Evolutionary conservation across 2,113 vertebrate species (phyloP), one percentile per base, ranked within the genome.

Genomic region (Chlamydotis undulata): DNA sequence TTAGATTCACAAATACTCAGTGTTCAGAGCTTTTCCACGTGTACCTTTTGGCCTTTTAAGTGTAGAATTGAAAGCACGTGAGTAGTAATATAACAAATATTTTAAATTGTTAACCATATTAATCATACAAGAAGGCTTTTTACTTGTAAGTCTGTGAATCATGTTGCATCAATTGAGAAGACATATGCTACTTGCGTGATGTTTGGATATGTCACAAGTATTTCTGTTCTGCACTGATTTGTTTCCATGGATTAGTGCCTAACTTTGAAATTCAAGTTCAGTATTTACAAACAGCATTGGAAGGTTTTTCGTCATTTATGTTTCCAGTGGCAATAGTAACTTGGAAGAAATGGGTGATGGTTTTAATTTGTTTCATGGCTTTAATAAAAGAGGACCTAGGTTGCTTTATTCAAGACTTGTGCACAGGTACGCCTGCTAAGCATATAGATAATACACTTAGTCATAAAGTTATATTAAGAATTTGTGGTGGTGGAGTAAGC

Each of bases 241-340:
- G 75, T 94, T 95, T 92, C 85, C 71, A 90, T 96, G 94, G 80
- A 90, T 90, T 91, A 67, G 59, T 94, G 94, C 93, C 91, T 86
- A 70, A 59, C 86, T 92, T 92, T 24, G 69, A 91, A 84, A 94
- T 81, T 75, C 86, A 68, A 89, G 83, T 78, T 92, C 35, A 56
- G 52, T 94, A 43, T 94, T 95, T 95, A 94, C 86, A 94, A 96
- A 96, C 89, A 81, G 35, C 7, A 5, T 23, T 19, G 71, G 73
- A 85, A 95, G 92, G 89, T 90, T 93, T 79, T 80, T 71, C 35
- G 76, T 84, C 63, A 21, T 95, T 94, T 96, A 17, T 25, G 59
- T 92, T 96, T 97, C 94, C 95, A 84, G 90, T 94, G 47, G 52
- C 96, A 93, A 68, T 94, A 91, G 94, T 89, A 91, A 97, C 95